A percentile compares a stretch with the other conserved stretches of the same genome.
These are phyloP conservation scores for Caenorhabditis sp. DNA, from an alignment of 2,888 invertebrate genomes.

Conservation along the genomic window DNA sequence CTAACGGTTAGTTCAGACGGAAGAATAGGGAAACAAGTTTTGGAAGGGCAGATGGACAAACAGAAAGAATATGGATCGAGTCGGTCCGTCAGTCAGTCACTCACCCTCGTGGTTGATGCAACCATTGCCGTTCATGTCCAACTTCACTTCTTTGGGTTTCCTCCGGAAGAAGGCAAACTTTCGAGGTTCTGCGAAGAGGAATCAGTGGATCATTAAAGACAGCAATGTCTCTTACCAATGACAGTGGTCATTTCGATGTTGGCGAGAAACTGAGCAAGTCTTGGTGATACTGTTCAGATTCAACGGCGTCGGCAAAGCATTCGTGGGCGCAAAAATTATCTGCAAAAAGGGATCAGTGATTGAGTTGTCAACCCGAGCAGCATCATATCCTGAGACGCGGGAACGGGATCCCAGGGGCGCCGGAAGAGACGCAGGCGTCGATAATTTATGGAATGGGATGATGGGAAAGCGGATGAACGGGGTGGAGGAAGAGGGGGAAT, in stretches of 20 bases:
- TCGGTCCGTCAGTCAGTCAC: background rate
- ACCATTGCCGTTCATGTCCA: slow-evolving; percentile 52
- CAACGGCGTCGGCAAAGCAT: slow-evolving; percentile 15
- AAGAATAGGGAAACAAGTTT: too few relatives aligned
- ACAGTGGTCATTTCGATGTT: background rate
- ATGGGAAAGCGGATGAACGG: background rate
- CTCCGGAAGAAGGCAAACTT: slow-evolving; percentile 32
- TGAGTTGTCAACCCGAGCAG: slow-evolving; percentile 40
- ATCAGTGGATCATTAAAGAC: background rate
- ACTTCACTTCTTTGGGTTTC: slow-evolving; percentile 39
- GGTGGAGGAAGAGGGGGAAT: slow-evolving; percentile 16
- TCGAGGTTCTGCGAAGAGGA: background rate
- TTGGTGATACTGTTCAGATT: background rate
- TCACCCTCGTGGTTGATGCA: slow-evolving; percentile 3
- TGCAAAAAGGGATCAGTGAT: slow-evolving; percentile 38
- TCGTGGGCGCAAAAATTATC: slow-evolving; percentile 30
- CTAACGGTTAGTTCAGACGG: slow-evolving; percentile 4
- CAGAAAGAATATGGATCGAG: too few relatives aligned
- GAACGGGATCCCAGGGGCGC: slow-evolving; percentile 7
- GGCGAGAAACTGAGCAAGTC: background rate
- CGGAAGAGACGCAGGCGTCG: slow-evolving; percentile 25
- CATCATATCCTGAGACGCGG: slow-evolving; percentile 33
- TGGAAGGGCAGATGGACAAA: slow-evolving; percentile 9
- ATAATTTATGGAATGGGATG: slow-evolving; percentile 44
- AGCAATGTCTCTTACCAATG: slow-evolving; percentile 8